phyloP scores from a whole-genome alignment of 2,888 invertebrate species.

The Lomographa bimaculata region DNA sequence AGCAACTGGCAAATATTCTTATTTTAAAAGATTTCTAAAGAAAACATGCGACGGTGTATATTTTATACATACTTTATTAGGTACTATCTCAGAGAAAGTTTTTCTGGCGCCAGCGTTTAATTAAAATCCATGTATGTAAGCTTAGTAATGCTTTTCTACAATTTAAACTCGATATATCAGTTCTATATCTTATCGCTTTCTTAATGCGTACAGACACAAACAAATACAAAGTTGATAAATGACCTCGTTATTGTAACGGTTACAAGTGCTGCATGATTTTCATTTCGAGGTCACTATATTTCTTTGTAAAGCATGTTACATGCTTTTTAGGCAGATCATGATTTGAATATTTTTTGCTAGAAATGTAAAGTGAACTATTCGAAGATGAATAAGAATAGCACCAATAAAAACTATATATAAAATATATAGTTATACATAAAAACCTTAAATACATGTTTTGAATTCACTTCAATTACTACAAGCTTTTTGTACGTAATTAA shows the following conservation, averaged over 20 bases:
- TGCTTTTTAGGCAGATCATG: conserved; percentile 61
- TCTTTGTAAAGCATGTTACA: conserved; percentile 71
- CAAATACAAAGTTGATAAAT: conserved; percentile 77
- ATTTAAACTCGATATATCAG: not conserved
- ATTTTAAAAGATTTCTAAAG: no score
- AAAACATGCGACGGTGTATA: no score
- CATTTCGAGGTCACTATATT: conserved; percentile 75
- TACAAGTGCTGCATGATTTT: conserved; percentile 74
- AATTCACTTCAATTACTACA: conserved; percentile 58
- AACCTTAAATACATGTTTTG: conserved; percentile 27
- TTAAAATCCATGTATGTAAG: conserved; percentile 6
- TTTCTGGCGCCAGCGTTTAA: not conserved
- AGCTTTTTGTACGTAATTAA: conserved; percentile 37
- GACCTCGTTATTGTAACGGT: conserved; percentile 81
- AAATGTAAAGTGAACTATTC: conserved; percentile 23
- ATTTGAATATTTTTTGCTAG: conserved; percentile 51
- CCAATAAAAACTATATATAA: conserved; percentile 19
- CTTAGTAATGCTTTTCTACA: conserved; percentile 1
- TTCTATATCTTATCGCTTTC: conserved; percentile 40
- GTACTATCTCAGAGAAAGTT: no score
- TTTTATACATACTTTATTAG: no score
- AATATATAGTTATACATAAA: conserved; percentile 3
- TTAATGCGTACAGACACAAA: conserved; percentile 67
- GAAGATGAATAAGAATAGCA: conserved; percentile 16
- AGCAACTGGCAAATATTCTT: no score